phyloP scores from a whole-genome alignment of 2,113 vertebrate species.

The Daubentonia madagascariensis region DNA sequence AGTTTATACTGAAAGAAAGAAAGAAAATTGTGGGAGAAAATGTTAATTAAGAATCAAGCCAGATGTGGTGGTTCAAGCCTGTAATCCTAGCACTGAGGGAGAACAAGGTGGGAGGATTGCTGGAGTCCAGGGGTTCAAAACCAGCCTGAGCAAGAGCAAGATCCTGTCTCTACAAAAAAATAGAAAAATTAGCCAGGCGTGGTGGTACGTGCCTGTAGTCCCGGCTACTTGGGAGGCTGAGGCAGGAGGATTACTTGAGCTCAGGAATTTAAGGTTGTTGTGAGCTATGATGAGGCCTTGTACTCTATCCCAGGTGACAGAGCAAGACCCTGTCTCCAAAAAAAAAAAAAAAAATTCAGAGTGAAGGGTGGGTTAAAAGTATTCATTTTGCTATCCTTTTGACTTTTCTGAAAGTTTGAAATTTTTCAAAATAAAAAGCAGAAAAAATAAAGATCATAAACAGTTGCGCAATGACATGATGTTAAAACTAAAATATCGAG shows the following conservation, averaged over 20 bases:
- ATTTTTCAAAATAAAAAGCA: constrained; percentile 13
- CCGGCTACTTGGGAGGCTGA: too few species aligned
- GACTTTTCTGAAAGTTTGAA: background rate
- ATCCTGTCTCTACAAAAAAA: too few species aligned
- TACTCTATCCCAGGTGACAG: too few species aligned
- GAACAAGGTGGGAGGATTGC: too few species aligned
- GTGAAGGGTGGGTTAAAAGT: background rate
- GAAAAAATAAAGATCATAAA: background rate
- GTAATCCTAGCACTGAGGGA: too few species aligned
- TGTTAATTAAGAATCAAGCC: background rate
- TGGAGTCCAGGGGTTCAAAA: too few species aligned
- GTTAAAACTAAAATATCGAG: background rate
- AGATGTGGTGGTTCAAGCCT: background rate
- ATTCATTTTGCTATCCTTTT: background rate
- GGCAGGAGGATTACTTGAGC: too few species aligned
- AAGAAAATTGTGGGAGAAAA: background rate
- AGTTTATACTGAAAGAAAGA: background rate
- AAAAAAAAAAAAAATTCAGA: background rate
- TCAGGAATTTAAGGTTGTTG: too few species aligned
- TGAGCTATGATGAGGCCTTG: too few species aligned
- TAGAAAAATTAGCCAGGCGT: too few species aligned
- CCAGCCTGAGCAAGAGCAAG: too few species aligned
- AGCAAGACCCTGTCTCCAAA: background rate
- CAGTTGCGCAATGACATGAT: background rate
- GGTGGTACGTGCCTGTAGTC: too few species aligned